These are phyloP conservation scores for Phoxinus dragarum DNA, from an alignment of 2,797 vertebrate species.

Conservation along the genomic window DNA sequence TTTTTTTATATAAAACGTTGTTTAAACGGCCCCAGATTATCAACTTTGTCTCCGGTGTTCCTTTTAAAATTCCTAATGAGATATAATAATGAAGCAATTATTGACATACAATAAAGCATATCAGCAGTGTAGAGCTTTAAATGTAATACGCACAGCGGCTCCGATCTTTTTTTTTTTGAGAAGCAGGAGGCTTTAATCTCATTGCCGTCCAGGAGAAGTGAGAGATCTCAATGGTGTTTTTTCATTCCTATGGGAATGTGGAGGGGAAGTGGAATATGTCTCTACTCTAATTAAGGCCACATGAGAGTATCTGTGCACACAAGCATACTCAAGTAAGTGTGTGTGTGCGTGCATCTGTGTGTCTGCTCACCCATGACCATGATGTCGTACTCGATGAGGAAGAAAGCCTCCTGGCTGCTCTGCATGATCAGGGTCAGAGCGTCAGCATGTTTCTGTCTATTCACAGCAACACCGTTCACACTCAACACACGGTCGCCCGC, in stretches of 20 bases:
- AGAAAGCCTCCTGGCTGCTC: conserved; percentile 92
- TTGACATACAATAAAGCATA: background rate
- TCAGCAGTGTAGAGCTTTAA: background rate
- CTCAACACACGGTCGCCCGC: conserved; percentile 91
- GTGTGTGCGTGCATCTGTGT: conserved; percentile 43
- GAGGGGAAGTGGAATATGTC: conserved; percentile 22
- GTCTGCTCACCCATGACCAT: conserved; percentile 88
- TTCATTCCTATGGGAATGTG: conserved; percentile 3
- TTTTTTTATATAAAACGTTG: too few relatives aligned
- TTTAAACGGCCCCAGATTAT: background rate
- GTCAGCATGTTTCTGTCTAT: conserved; percentile 88
- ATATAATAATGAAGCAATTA: background rate
- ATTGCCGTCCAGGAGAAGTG: background rate
- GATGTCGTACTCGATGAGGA: conserved; percentile 97
- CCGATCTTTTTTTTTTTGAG: background rate
- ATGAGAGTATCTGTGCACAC: conserved; percentile 44
- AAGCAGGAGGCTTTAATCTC: conserved; percentile 4
- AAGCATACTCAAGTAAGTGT: conserved; percentile 26
- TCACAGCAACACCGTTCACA: conserved; percentile 91
- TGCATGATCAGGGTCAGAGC: conserved; percentile 90
- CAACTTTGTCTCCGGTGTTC: background rate
- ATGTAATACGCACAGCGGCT: background rate
- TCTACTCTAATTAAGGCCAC: conserved; percentile 37
- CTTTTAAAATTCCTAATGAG: background rate
- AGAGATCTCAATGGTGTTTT: background rate